Conservation (phyloP, 2,113 vertebrate species). For the Lepidothrix coronata region DNA sequence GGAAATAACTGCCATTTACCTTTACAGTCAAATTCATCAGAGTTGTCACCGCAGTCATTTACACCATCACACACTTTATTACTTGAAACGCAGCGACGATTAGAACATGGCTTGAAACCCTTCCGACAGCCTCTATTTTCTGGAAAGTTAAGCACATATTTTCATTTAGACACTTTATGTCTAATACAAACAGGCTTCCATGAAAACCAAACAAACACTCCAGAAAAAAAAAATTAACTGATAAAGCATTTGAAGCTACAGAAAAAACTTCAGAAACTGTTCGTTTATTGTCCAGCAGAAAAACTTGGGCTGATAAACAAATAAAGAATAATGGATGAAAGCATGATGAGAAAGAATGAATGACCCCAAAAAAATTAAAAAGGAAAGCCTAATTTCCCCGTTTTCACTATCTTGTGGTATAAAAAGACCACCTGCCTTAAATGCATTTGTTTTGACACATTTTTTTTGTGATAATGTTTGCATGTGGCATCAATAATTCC, state of each 20-base stretch:
- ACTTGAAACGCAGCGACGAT: conserved; percentile 86
- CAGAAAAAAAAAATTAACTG: background rate
- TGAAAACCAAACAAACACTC: background rate
- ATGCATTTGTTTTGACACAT: background rate
- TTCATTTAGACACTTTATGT: background rate
- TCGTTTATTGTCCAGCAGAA: background rate
- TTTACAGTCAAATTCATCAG: conserved; percentile 92
- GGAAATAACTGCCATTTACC: conserved; percentile 76
- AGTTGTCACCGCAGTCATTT: conserved; percentile 93
- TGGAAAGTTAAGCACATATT: conserved; percentile 40
- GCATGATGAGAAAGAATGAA: background rate
- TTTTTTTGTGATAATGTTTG: background rate
- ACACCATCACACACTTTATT: conserved; percentile 87
- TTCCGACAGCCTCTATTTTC: conserved; percentile 91
- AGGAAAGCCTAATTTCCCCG: background rate
- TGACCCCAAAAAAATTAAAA: accelerated
- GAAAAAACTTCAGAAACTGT: background rate
- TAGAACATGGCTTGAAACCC: conserved; percentile 88
- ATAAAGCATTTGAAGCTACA: background rate
- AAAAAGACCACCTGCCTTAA: background rate
- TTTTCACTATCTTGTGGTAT: background rate
- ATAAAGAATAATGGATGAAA: background rate
- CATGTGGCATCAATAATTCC: background rate
- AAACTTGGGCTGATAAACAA: background rate
- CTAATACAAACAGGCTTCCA: background rate